Percentiles rank a stretch among this genome's conserved stretches.
Evolutionary conservation across 2,113 vertebrate genomes (phyloP).

Genomic region (Aspiorhynchus laticeps): DNA sequence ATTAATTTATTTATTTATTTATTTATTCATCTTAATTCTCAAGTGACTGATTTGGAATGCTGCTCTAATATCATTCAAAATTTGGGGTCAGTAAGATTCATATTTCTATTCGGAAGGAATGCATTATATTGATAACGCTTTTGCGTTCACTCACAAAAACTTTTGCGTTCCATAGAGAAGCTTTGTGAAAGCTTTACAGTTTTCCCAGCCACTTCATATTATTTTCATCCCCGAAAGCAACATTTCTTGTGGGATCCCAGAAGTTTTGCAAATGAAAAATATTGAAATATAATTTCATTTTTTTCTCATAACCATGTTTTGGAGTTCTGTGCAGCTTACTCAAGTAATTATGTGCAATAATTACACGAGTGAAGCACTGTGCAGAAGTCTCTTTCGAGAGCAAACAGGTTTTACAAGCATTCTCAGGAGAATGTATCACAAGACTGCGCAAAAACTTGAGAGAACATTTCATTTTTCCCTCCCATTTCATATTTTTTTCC

Average conservation of each 20-base stretch:
- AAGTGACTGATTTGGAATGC: not conserved
- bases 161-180: not conserved
- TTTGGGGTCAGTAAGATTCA: not conserved
- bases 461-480: not conserved
- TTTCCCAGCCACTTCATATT: not conserved
- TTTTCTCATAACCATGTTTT: too few relatives aligned
- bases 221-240: not conserved
- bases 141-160: not conserved
- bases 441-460: not conserved
- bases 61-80: not conserved
- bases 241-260: not conserved
- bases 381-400: too few relatives aligned
- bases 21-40: not conserved
- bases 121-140: not conserved
- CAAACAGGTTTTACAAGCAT: too few relatives aligned
- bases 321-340: too few relatives aligned
- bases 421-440: not conserved
- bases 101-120: not conserved
- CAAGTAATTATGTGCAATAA: too few relatives aligned
- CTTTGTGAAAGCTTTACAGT: not conserved
- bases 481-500: not conserved
- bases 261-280: not conserved
- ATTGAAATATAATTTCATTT: not conserved
- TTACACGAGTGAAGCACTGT: too few relatives aligned
- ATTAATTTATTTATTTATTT: too few relatives aligned